Percentiles rank a stretch among this genome's conserved stretches.
These are phyloP conservation scores for Xylocopa sonorina DNA, from an alignment of 1,140 invertebrate species.

Conservation along the genomic window DNA sequence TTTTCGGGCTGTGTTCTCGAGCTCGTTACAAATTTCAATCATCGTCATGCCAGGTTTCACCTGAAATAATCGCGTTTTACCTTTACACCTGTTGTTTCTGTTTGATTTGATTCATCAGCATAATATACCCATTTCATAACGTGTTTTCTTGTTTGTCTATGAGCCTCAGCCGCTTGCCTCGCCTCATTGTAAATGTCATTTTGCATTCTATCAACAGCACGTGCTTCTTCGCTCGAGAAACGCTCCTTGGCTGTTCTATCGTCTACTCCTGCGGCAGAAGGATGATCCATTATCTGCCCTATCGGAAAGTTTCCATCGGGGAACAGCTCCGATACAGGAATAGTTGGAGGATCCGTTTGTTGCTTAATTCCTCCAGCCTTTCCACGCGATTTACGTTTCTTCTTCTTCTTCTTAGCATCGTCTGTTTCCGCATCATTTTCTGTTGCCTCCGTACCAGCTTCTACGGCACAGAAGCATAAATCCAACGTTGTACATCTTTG, in stretches of 20 bases:
- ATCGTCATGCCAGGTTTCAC: constrained; percentile 99
- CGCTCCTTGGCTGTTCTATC: constrained; percentile 93
- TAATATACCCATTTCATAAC: constrained; percentile 76
- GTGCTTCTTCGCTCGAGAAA: constrained; percentile 95
- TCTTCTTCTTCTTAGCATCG: constrained; percentile 86
- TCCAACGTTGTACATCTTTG: background rate
- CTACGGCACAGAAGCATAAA: background rate
- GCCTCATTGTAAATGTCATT: constrained; percentile 97
- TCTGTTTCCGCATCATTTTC: constrained; percentile 78
- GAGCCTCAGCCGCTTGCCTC: constrained; percentile 97
- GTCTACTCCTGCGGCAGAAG: constrained; percentile 85
- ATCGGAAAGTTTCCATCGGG: constrained; percentile 91
- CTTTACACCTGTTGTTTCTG: background rate
- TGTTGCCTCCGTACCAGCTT: constrained; percentile 28
- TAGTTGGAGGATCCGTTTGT: constrained; percentile 92
- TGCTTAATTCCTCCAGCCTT: constrained; percentile 81
- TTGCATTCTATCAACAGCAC: constrained; percentile 89
- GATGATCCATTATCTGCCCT: constrained; percentile 92
- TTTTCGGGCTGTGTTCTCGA: constrained; percentile 95
- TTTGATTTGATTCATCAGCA: no score
- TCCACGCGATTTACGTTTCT: constrained; percentile 82
- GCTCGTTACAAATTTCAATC: constrained; percentile 99
- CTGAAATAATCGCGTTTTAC: constrained; percentile 72
- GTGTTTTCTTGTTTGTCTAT: constrained; percentile 89
- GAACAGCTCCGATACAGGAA: constrained; percentile 93